These are phyloP conservation scores for Periparus ater DNA, from an alignment of 2,797 vertebrate genomes.

Conservation along the genomic window DNA sequence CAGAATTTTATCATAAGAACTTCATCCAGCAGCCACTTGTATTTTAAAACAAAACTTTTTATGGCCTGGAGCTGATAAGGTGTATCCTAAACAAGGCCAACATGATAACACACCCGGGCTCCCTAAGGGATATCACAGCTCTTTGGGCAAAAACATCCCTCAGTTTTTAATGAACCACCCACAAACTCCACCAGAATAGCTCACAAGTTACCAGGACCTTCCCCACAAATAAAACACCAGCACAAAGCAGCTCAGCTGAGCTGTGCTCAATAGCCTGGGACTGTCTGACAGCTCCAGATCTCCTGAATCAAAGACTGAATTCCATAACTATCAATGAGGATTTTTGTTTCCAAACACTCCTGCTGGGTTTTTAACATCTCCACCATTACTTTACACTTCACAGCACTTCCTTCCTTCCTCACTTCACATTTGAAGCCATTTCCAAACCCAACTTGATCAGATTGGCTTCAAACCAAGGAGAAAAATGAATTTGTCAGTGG, in stretches of 20 bases:
- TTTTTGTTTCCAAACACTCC: background rate
- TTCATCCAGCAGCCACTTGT: background rate
- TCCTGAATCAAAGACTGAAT: background rate
- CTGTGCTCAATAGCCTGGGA: background rate
- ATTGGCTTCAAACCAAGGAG: background rate
- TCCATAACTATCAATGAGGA: accelerated
- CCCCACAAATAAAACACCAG: background rate
- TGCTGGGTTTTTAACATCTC: background rate
- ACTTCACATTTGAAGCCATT: background rate
- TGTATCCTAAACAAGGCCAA: background rate
- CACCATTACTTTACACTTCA: background rate
- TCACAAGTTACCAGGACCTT: background rate
- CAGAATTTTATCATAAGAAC: background rate
- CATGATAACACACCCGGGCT: background rate
- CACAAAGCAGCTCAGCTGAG: background rate
- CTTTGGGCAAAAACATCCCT: background rate
- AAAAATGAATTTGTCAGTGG: background rate
- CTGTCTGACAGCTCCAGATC: background rate
- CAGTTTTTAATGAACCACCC: background rate
- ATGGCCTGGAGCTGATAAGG: background rate
- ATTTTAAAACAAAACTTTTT: background rate
- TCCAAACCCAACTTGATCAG: background rate
- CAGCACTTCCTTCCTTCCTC: background rate
- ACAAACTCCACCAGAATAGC: background rate
- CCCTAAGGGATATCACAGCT: background rate